Evolutionary conservation across 2,888 invertebrate species (phyloP), one percentile per base, ranked within the genome.

Genomic region (Leptogaster cylindrica): DNA sequence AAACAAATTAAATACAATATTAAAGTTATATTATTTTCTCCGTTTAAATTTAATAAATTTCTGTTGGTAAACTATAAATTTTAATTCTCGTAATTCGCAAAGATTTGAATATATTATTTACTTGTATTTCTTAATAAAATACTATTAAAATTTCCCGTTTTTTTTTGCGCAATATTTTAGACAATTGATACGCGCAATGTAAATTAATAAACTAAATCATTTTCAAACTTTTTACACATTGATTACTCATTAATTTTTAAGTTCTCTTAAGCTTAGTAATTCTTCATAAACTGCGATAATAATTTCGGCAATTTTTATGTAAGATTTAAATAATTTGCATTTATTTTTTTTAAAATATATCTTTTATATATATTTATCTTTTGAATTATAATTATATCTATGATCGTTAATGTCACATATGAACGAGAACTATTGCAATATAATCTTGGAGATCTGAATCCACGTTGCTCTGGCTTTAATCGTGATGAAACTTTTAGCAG

Each of bases 341-440:
- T 16, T 39, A 36, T 20, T 23, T 55, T 33, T 28, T 55, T 39
- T 55, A 55, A 55, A 55, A 55, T 55, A 55, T n/a, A n/a, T n/a
- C n/a, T n/a, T n/a, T n/a, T n/a, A n/a, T n/a, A n/a, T 46, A 31
- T 48, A 55, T 55, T 12, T 55, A 55, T 36, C 55, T 55, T 55
- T 39, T 16, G 28, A 27, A 16, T 31, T 33, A 52, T 55, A 20
- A 55, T 55, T 48, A 18, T 18, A 36, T 23, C 25, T 33, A 33
- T 55, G 36, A 7, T 55, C 36, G 39, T 55, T 33, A 55, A 55
- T 55, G 55, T 55, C 55, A 55, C 55, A 33, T n/a, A n/a, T 55
- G 55, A 36, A 55, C 39, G 39, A 23, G 55, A 55, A 36, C 46
- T 20, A 39, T 55, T 55, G 36, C 50, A 50, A n/a, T 39, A 23